Conservation (phyloP, 2,888 invertebrate genomes). For the Chloromyia formosa region DNA sequence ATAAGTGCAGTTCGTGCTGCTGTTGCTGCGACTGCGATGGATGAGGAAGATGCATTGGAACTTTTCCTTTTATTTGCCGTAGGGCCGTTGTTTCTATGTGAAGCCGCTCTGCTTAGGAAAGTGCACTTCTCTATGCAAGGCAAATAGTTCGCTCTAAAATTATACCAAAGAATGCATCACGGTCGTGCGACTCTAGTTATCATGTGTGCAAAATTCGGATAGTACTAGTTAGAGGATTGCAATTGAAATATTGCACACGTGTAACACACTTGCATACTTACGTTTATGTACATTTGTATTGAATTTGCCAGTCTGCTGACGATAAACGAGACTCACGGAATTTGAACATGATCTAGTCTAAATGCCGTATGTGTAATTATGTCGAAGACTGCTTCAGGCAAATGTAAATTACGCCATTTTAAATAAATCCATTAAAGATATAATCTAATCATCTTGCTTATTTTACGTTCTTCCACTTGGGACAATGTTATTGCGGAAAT, state of each 20-base stretch:
- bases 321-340: background rate
- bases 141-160: background rate
- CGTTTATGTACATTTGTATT: background rate
- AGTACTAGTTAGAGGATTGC: background rate
- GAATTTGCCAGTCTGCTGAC: background rate
- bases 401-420: background rate
- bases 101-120: background rate
- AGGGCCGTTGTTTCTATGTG: background rate
- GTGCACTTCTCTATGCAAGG: background rate
- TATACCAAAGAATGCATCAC: background rate
- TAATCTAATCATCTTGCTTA: too few relatives aligned
- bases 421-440: too few relatives aligned
- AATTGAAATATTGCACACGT: background rate
- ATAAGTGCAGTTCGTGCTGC: background rate
- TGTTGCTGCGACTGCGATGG: too few relatives aligned
- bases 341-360: background rate
- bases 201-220: background rate
- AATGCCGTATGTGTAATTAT: background rate
- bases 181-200: background rate
- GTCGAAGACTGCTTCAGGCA: background rate
- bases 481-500: too few relatives aligned
- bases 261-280: background rate
- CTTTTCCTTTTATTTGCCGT: conserved; percentile 38
- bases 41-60: background rate
- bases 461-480: too few relatives aligned